Percentiles rank a stretch among this genome's conserved stretches.
phyloP scores from a whole-genome alignment of 1,140 invertebrate genomes.

The Laupala kohalensis region DNA sequence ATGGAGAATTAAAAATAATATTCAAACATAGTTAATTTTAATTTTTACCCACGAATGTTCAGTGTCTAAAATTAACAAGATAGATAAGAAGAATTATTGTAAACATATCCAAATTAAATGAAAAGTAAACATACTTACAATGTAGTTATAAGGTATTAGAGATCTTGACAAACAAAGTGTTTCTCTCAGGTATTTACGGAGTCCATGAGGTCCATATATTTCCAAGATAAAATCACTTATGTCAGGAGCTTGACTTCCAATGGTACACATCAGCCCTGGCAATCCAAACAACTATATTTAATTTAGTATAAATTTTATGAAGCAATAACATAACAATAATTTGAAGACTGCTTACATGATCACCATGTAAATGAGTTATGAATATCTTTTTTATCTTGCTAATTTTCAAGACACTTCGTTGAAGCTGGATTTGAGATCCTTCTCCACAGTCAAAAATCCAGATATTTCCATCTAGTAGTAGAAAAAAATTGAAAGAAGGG shows the following conservation, averaged over 20 bases:
- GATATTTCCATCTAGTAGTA: conserved; percentile 25
- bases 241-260: conserved; percentile 19
- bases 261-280: conserved; percentile 33
- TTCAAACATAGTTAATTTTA: not conserved
- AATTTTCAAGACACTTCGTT: conserved; percentile 27
- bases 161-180: conserved; percentile 26
- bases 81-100: not conserved
- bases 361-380: conserved; percentile 38
- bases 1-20: not conserved
- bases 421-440: conserved; percentile 34
- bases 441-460: conserved; percentile 40
- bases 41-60: not conserved
- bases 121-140: conserved; percentile 19
- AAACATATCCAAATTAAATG: not conserved
- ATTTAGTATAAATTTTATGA: too few species aligned
- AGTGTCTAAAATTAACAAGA: not conserved
- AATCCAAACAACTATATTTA: conserved; percentile 33
- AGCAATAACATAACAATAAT: too few species aligned
- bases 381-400: conserved; percentile 35
- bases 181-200: conserved; percentile 26
- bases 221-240: conserved; percentile 22
- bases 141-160: conserved; percentile 25
- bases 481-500: too few species aligned
- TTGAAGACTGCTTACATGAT: conserved; percentile 30
- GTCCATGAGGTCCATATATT: conserved; percentile 31